Evolutionary conservation across 2,888 invertebrate genomes (phyloP).

Genomic region (Agrotis segetum): DNA sequence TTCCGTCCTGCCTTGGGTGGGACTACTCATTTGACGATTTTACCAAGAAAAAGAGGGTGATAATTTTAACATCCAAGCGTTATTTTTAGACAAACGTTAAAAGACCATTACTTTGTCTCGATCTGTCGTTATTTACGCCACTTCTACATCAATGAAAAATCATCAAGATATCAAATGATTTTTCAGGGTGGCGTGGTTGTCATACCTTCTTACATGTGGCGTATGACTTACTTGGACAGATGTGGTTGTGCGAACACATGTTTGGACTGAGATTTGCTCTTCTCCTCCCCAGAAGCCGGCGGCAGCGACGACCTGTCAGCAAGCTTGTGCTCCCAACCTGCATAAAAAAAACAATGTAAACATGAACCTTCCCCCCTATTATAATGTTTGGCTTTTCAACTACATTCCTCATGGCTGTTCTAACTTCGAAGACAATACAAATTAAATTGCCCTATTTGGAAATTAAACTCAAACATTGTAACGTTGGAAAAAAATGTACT

Average conservation of each 20-base stretch:
- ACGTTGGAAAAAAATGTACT: not conserved
- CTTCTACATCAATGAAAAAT: not conserved
- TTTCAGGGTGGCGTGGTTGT: too few relatives aligned
- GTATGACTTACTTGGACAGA: constrained; percentile 81
- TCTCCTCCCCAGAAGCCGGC: constrained; percentile 95
- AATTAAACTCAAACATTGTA: not conserved
- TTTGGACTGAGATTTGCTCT: constrained; percentile 87
- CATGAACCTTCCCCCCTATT: not conserved
- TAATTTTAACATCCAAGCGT: not conserved
- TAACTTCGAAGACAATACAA: too few relatives aligned
- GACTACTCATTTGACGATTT: too few relatives aligned
- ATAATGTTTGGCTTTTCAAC: not conserved
- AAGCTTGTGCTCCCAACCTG: constrained; percentile 91
- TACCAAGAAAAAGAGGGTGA: too few relatives aligned
- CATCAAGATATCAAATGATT: not conserved
- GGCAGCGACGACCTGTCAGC: constrained; percentile 95
- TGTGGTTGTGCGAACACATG: constrained; percentile 90
- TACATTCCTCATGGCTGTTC: too few relatives aligned
- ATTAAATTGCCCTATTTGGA: too few relatives aligned
- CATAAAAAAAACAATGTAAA: constrained; percentile 9
- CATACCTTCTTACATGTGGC: too few relatives aligned
- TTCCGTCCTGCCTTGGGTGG: too few relatives aligned
- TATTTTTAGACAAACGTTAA: not conserved
- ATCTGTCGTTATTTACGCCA: not conserved
- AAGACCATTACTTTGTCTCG: not conserved